Percentiles rank a stretch among this genome's conserved stretches.
Evolutionary conservation across 2,797 vertebrate genomes (phyloP).

Genomic region (Semotilus atromaculatus): DNA sequence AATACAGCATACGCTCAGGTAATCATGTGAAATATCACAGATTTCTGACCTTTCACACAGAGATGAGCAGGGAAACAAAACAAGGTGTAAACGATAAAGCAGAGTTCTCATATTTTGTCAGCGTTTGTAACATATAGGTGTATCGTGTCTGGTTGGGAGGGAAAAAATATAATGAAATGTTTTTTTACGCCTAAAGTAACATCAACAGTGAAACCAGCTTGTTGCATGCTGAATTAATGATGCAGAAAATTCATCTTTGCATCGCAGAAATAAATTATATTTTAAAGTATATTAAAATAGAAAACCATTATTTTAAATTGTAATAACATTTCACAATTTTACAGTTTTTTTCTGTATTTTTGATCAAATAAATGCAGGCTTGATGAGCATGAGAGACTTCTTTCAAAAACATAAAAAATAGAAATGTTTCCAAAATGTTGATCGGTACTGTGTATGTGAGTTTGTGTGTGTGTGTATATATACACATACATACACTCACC

Average conservation of each 20-base stretch:
- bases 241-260: neutral
- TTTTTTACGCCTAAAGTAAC: neutral
- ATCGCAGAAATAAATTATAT: neutral
- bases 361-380: neutral
- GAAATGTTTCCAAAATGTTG: neutral
- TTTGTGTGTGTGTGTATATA: too few relatives aligned
- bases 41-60: slow-evolving; percentile 48
- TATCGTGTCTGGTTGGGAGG: neutral
- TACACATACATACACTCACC: too few relatives aligned
- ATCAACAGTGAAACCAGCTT: neutral
- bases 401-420: neutral
- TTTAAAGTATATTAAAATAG: neutral
- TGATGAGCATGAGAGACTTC: neutral
- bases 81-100: slow-evolving; percentile 1
- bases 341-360: neutral
- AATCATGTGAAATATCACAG: slow-evolving; percentile 50
- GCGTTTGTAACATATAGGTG: neutral
- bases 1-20: slow-evolving; percentile 54
- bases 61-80: slow-evolving; percentile 45
- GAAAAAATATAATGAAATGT: neutral
- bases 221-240: neutral
- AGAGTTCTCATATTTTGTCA: neutral
- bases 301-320: too few relatives aligned
- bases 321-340: too few relatives aligned
- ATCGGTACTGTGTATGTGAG: fast-evolving